Percentiles rank a stretch among this genome's conserved stretches.
phyloP scores from a whole-genome alignment of 1,140 invertebrate species.

The Neodiprion lecontei region DNA sequence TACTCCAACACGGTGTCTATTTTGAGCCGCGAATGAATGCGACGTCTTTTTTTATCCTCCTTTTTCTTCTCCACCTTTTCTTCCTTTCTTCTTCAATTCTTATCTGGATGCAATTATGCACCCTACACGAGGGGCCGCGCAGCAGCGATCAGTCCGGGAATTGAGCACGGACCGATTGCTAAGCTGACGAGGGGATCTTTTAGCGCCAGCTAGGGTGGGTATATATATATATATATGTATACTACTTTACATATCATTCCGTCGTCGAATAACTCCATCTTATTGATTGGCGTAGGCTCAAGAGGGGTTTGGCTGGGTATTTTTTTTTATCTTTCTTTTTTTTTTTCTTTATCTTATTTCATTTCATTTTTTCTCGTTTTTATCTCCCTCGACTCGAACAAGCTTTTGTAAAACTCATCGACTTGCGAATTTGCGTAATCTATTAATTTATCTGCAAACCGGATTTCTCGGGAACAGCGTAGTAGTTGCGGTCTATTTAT shows the following conservation, averaged over 20 bases:
- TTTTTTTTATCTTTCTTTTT: too few relatives aligned
- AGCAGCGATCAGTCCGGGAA: conserved; percentile 4
- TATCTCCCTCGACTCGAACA: neutral
- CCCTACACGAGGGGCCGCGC: conserved; percentile 19
- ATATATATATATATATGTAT: neutral
- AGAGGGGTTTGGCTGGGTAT: neutral
- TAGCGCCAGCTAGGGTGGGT: neutral
- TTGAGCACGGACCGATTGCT: conserved; percentile 5
- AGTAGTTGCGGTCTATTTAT: neutral
- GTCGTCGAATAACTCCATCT: neutral
- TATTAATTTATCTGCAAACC: too few relatives aligned
- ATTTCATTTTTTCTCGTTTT: neutral
- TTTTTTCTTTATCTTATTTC: too few relatives aligned
- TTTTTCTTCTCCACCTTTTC: neutral
- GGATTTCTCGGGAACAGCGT: too few relatives aligned
- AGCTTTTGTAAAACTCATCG: neutral
- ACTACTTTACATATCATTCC: conserved; percentile 1
- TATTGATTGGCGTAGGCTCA: neutral
- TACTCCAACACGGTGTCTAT: too few relatives aligned
- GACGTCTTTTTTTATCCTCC: neutral
- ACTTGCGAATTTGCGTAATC: too few relatives aligned
- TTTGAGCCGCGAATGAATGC: too few relatives aligned
- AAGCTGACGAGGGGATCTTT: conserved; percentile 1
- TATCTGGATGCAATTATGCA: conserved; percentile 49
- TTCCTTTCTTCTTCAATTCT: conserved; percentile 30